Conservation (phyloP, 2,888 invertebrate genomes). For the Aleiodes leptofemur region DNA sequence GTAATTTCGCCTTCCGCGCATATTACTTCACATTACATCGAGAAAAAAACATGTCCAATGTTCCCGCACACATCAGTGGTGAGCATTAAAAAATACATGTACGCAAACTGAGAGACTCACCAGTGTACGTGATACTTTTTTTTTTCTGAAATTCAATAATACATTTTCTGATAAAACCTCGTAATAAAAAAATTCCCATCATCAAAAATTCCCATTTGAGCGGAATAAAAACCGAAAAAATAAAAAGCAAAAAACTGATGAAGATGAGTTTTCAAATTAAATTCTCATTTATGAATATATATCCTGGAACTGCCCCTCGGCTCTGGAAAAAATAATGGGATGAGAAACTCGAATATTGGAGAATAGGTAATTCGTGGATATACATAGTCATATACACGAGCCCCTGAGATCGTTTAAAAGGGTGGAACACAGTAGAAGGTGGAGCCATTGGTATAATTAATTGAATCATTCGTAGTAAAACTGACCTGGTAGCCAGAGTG, state of each 20-base stretch:
- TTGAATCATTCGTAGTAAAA: constrained; percentile 51
- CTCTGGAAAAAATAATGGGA: background rate
- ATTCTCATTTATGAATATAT: constrained; percentile 19
- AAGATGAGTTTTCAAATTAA: constrained; percentile 28
- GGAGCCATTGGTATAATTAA: constrained; percentile 47
- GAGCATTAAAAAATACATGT: too few relatives aligned
- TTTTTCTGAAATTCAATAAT: too few relatives aligned
- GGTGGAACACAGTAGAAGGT: background rate
- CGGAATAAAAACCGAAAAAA: background rate
- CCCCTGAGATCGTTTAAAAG: constrained; percentile 5
- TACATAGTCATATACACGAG: constrained; percentile 24
- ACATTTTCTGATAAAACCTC: too few relatives aligned
- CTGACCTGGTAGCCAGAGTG: constrained; percentile 25
- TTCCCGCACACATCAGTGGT: too few relatives aligned
- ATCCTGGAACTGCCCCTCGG: too few relatives aligned
- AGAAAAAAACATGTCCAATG: too few relatives aligned
- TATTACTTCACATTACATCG: too few relatives aligned
- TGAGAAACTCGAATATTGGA: constrained; percentile 20
- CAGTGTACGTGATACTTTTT: too few relatives aligned
- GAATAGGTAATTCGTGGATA: constrained; percentile 27
- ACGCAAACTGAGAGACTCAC: too few relatives aligned
- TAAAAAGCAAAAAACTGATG: background rate
- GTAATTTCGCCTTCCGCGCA: too few relatives aligned
- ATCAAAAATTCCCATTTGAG: constrained; percentile 2
- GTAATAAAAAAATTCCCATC: too few relatives aligned